phyloP scores from a whole-genome alignment of 2,888 invertebrate genomes.

The Phytoseiulus persimilis region DNA sequence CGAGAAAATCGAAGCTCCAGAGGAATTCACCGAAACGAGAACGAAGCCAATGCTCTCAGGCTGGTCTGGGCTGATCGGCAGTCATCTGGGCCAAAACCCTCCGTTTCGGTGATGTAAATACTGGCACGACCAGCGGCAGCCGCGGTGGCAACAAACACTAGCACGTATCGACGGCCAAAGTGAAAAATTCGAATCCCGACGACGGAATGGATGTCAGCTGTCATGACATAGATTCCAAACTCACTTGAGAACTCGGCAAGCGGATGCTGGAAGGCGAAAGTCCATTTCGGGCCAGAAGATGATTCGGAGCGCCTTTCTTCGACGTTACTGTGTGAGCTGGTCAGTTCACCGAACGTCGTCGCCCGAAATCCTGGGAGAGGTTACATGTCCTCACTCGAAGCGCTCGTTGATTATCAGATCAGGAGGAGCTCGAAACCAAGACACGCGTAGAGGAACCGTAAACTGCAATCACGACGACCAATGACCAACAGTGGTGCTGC shows the following conservation, averaged over 20 bases:
- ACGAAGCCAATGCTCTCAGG: not conserved
- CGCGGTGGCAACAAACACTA: constrained; percentile 44
- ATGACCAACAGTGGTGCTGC: not conserved
- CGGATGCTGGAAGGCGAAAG: not conserved
- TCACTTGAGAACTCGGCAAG: constrained; percentile 5
- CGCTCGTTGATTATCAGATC: not conserved
- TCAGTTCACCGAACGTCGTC: not conserved
- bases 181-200: not conserved
- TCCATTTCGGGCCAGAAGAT: not conserved
- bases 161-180: constrained; percentile 42
- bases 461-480: not conserved
- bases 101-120: constrained; percentile 42
- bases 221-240: not conserved
- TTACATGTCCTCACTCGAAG: not conserved
- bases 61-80: not conserved
- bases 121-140: constrained; percentile 43
- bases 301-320: not conserved
- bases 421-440: not conserved
- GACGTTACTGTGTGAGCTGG: not conserved
- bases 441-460: not conserved
- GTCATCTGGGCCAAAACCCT: not conserved
- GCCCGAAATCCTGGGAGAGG: not conserved
- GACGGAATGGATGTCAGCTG: not conserved
- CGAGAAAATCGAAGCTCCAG: not conserved
- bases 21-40: not conserved